Conservation (phyloP, 2,888 invertebrate species). For the Lamellibrachia satsuma region DNA sequence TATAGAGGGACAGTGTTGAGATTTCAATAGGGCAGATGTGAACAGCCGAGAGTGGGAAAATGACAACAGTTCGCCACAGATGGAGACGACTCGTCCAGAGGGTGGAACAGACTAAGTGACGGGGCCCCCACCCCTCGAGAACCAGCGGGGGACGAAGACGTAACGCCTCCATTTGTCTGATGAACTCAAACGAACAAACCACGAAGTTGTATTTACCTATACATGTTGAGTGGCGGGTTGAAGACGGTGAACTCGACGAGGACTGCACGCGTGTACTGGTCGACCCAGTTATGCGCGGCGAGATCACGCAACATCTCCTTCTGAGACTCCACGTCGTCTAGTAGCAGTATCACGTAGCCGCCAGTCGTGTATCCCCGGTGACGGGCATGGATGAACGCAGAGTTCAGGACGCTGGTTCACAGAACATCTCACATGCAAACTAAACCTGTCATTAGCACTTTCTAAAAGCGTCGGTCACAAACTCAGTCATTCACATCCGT, state of each 20-base stretch:
- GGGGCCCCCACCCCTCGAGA: no score
- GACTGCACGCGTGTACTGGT: background rate
- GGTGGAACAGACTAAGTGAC: no score
- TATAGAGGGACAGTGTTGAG: no score
- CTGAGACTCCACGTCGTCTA: background rate
- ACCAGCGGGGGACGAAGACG: no score
- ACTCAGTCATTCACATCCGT: no score
- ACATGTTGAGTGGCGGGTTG: background rate
- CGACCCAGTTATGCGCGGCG: background rate
- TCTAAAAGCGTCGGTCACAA: no score
- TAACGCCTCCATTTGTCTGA: background rate
- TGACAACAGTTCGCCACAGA: no score
- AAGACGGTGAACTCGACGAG: constrained; percentile 3
- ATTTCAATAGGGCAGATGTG: no score
- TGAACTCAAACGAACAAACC: background rate
- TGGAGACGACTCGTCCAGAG: no score
- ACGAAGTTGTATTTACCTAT: background rate
- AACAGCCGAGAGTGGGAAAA: no score
- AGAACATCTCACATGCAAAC: background rate
- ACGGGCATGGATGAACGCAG: background rate
- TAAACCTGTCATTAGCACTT: no score
- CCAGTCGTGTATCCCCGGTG: background rate
- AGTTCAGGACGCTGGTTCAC: background rate
- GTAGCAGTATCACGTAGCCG: background rate
- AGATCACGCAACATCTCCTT: background rate